Conservation (phyloP, 2,113 vertebrate genomes). For the Thalassoma bifasciatum region DNA sequence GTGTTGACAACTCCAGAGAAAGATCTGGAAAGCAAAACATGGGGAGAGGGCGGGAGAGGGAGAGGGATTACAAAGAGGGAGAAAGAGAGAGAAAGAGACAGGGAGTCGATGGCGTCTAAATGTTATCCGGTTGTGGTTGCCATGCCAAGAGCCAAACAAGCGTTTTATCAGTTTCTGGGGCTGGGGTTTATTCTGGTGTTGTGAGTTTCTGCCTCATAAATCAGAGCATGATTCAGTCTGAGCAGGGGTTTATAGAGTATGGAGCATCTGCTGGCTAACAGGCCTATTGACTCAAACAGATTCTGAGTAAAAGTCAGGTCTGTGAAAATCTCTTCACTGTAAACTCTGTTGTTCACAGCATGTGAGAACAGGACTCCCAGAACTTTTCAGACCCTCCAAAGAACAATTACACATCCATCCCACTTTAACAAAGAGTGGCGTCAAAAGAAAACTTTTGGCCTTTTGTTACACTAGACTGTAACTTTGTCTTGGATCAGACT, state of each 20-base stretch:
- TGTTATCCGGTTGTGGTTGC: constrained; percentile 27
- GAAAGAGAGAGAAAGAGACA: constrained; percentile 11
- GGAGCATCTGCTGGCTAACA: constrained; percentile 37
- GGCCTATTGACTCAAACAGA: constrained; percentile 1
- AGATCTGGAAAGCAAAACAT: constrained; percentile 53
- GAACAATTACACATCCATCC: background rate
- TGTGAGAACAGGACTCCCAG: constrained; percentile 3
- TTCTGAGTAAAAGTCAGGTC: constrained; percentile 21
- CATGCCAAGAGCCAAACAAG: constrained; percentile 59
- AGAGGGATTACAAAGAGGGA: constrained; percentile 22
- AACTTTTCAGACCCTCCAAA: background rate
- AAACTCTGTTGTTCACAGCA: background rate
- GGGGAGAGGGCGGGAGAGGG: constrained; percentile 24
- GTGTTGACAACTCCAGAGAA: constrained; percentile 55
- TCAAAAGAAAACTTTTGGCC: constrained; percentile 28
- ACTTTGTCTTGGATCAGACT: constrained; percentile 35
- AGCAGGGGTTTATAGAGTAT: constrained; percentile 10
- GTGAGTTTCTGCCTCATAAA: constrained; percentile 54
- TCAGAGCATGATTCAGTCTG: constrained; percentile 39
- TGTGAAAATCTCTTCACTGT: constrained; percentile 16
- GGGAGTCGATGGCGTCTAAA: constrained; percentile 24
- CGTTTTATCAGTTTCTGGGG: constrained; percentile 60
- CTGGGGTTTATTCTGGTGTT: constrained; percentile 55
- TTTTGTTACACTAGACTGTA: background rate
- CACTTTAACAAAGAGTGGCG: background rate